Percentiles rank a stretch among this genome's conserved stretches.
These are phyloP conservation scores for Bryconaethiops microstoma DNA, from an alignment of 2,797 vertebrate genomes.

Conservation along the genomic window DNA sequence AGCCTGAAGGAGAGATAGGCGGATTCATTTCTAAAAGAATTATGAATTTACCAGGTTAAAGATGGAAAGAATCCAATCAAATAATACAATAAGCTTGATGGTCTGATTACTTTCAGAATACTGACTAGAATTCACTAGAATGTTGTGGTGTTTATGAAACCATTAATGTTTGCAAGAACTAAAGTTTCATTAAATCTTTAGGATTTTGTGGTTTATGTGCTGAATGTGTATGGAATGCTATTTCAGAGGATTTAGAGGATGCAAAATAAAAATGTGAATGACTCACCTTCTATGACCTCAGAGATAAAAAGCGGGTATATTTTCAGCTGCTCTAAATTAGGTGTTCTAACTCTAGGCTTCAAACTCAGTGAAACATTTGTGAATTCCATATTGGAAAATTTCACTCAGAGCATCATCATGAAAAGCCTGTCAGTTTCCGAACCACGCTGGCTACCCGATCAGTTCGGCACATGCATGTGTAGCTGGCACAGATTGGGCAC, in stretches of 20 bases:
- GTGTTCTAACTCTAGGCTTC: no score
- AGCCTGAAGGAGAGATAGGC: constrained; percentile 42
- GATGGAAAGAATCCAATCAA: neutral
- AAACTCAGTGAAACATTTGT: no score
- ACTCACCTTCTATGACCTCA: no score
- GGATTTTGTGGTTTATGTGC: neutral
- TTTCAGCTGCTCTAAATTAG: no score
- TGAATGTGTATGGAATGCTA: neutral
- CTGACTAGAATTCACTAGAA: neutral
- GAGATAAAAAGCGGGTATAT: no score
- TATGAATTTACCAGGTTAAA: neutral
- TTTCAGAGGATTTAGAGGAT: neutral
- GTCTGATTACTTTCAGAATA: no score
- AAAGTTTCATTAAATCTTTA: neutral
- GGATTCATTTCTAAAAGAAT: neutral
- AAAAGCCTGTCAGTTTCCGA: no score
- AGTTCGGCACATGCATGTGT: no score
- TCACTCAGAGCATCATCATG: no score
- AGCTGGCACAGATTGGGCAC: no score
- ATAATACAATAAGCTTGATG: neutral
- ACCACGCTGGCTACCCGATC: no score
- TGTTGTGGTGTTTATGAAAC: neutral
- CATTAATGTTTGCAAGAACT: neutral
- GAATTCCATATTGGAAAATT: no score
- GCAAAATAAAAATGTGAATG: neutral